Evolutionary conservation across 2,888 invertebrate species (phyloP).

Genomic region (Hydrotaea diabolus): DNA sequence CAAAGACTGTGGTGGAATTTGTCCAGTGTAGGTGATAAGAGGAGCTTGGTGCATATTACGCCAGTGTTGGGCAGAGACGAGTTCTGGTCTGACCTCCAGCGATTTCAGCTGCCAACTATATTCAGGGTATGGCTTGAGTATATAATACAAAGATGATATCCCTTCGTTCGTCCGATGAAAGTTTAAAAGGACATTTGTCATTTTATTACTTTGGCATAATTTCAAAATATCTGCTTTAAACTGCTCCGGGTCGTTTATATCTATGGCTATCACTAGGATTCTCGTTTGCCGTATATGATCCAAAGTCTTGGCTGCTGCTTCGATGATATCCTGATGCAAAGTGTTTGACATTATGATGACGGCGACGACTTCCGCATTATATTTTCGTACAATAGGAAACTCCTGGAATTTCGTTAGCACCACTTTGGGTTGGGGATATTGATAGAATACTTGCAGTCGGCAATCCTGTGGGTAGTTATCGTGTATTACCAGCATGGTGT

Average conservation of each 20-base stretch:
- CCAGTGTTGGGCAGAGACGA: conserved; percentile 9
- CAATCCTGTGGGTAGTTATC: neutral
- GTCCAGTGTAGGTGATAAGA: conserved; percentile 69
- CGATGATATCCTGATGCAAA: conserved; percentile 1
- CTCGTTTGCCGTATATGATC: conserved; percentile 42
- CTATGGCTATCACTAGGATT: conserved; percentile 34
- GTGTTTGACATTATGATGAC: conserved; percentile 38
- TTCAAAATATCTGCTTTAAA: neutral
- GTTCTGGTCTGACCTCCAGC: neutral
- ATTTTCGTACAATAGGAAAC: neutral
- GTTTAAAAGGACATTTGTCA: conserved; percentile 32
- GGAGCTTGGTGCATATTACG: conserved; percentile 42
- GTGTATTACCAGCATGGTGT: neutral
- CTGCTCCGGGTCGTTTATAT: neutral
- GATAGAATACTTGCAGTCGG: neutral
- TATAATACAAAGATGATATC: neutral
- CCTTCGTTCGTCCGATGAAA: neutral
- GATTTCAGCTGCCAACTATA: neutral
- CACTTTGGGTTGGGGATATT: neutral
- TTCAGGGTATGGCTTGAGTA: conserved; percentile 30
- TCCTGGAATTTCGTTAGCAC: neutral
- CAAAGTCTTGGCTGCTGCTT: neutral
- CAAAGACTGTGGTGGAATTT: conserved; percentile 68
- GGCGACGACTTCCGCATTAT: neutral
- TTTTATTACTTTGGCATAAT: conserved; percentile 27